A percentile compares a stretch with the other conserved stretches of the same genome.
These are phyloP conservation scores for Rhagoletis zephyria DNA, from an alignment of 1,140 invertebrate genomes.

Conservation along the genomic window DNA sequence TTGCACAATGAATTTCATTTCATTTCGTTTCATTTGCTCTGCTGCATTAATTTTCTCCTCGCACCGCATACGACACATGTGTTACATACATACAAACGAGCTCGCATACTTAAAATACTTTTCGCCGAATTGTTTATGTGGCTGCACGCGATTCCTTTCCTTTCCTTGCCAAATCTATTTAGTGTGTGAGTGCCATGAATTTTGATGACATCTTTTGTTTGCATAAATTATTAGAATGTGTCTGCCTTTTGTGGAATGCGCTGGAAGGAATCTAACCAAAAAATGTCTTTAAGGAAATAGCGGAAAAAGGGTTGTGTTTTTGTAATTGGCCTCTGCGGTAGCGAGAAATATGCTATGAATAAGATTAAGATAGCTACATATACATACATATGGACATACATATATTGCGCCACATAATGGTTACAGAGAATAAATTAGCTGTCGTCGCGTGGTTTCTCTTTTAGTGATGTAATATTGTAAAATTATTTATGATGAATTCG, in stretches of 20 bases:
- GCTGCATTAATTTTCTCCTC: slow-evolving; percentile 65
- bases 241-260: neutral
- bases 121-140: neutral
- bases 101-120: neutral
- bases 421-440: no score
- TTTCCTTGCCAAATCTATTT: neutral
- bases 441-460: no score
- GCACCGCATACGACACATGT: slow-evolving; percentile 58
- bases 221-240: slow-evolving; percentile 15
- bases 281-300: no score
- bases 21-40: slow-evolving; percentile 51
- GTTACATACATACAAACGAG: neutral
- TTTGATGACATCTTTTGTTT: slow-evolving; percentile 32
- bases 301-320: no score
- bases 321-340: no score
- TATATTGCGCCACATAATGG: no score
- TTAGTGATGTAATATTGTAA: no score
- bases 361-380: no score
- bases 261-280: neutral
- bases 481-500: no score
- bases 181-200: neutral
- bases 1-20: slow-evolving; percentile 59
- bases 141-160: slow-evolving; percentile 10
- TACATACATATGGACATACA: no score
- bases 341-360: no score